These are phyloP conservation scores for Phymorhynchus buccinoides DNA, from an alignment of 1,140 invertebrate species.

Conservation along the genomic window DNA sequence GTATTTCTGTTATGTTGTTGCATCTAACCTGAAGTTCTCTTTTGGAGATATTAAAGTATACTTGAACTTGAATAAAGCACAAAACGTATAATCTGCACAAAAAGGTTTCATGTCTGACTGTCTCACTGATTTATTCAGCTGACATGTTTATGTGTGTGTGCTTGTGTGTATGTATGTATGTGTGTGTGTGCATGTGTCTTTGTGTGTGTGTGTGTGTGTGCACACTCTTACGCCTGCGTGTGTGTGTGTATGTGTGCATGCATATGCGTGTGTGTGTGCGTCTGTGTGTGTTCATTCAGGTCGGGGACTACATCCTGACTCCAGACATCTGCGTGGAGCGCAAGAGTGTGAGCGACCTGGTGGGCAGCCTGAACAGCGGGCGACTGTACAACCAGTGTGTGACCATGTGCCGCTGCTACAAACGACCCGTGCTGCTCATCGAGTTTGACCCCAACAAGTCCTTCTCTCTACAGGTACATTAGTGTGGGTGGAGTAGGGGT, in stretches of 20 bases:
- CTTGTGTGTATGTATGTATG: neutral
- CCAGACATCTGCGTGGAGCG: slow-evolving; percentile 93
- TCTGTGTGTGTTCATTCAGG: slow-evolving; percentile 74
- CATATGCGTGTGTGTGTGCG: neutral
- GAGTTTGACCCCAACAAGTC: slow-evolving; percentile 97
- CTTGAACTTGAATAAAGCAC: no score
- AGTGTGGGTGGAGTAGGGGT: no score
- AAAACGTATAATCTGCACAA: no score
- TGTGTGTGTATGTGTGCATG: neutral
- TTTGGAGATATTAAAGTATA: no score
- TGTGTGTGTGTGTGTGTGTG: neutral
- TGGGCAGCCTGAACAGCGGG: slow-evolving; percentile 95
- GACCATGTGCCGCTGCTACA: slow-evolving; percentile 71
- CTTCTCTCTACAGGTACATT: slow-evolving; percentile 90
- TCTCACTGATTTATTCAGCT: neutral
- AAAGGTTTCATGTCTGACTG: no score
- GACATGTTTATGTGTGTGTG: neutral
- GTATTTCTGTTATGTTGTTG: no score
- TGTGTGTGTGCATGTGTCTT: slow-evolving; percentile 24
- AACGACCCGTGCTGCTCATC: slow-evolving; percentile 84
- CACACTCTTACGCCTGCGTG: neutral
- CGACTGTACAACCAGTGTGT: slow-evolving; percentile 91
- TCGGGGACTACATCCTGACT: slow-evolving; percentile 98
- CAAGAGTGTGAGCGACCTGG: slow-evolving; percentile 97
- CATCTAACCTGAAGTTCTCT: no score